Conservation (phyloP, 2,113 vertebrate species). For the Phylloscopus trochilus region DNA sequence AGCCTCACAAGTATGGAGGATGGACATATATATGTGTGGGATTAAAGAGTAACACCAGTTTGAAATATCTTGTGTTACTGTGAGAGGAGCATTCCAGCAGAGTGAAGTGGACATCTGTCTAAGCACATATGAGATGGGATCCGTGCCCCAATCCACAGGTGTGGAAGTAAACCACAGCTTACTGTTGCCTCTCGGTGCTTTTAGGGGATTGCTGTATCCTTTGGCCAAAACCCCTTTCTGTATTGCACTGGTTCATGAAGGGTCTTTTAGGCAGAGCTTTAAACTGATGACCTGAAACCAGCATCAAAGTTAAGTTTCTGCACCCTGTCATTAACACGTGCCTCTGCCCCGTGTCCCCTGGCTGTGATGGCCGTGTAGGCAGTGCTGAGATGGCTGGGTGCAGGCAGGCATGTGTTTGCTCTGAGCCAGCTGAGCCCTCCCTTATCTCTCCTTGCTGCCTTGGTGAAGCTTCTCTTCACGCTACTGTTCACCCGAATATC, state of each 20-base stretch:
- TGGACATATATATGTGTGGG: not conserved
- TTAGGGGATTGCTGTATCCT: not conserved
- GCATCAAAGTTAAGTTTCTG: not conserved
- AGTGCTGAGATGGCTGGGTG: not conserved
- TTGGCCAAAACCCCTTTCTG: not conserved
- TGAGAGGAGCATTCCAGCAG: not conserved
- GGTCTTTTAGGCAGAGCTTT: not conserved
- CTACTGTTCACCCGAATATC: not conserved
- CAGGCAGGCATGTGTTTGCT: not conserved
- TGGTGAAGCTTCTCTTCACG: conserved; percentile 36
- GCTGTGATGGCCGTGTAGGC: not conserved
- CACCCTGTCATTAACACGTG: not conserved
- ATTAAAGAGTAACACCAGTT: not conserved
- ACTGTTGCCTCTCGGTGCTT: rapidly evolving
- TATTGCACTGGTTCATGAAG: rapidly evolving
- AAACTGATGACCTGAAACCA: not conserved
- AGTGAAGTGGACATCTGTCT: not conserved
- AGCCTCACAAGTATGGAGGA: not conserved
- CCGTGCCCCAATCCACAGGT: not conserved
- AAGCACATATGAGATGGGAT: not conserved
- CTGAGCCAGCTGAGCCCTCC: not conserved
- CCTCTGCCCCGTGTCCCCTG: not conserved
- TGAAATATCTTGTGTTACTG: not conserved
- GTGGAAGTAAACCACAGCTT: not conserved
- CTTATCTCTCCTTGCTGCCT: conserved; percentile 31